phyloP scores from a whole-genome alignment of 2,888 invertebrate species.

The Drosophila dives region DNA sequence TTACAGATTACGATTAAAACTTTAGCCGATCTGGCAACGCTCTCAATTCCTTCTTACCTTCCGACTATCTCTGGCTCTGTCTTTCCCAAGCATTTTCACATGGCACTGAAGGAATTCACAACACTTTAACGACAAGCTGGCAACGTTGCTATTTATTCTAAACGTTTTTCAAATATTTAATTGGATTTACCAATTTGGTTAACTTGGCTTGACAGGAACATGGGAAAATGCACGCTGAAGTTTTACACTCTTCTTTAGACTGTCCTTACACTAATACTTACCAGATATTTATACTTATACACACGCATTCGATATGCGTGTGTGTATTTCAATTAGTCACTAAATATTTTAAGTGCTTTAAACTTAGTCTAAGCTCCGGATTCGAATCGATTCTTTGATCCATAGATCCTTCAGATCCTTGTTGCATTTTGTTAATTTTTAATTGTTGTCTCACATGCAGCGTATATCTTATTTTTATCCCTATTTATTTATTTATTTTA shows the following conservation, averaged over 20 bases:
- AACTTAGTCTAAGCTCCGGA: constrained; percentile 71
- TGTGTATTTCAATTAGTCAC: constrained; percentile 82
- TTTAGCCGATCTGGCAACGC: constrained; percentile 35
- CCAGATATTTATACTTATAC: constrained; percentile 43
- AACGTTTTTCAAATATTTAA: neutral
- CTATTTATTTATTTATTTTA: constrained; percentile 50
- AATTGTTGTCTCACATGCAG: constrained; percentile 30
- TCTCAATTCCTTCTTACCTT: neutral
- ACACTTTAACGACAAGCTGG: neutral
- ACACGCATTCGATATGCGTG: constrained; percentile 36
- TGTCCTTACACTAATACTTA: constrained; percentile 33
- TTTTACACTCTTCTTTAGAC: constrained; percentile 34
- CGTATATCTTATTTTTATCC: constrained; percentile 39
- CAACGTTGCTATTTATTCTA: neutral
- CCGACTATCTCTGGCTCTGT: constrained; percentile 23
- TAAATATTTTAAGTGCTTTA: constrained; percentile 83
- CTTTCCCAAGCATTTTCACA: constrained; percentile 10
- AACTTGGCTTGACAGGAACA: neutral
- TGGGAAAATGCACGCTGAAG: neutral
- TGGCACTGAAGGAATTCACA: neutral
- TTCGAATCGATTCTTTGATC: constrained; percentile 28
- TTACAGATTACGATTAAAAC: constrained; percentile 60
- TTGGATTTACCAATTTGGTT: neutral
- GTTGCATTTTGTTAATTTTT: constrained; percentile 28
- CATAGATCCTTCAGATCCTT: constrained; percentile 12